Evolutionary conservation across 92 coral and sea anemone genomes (phyloP).

Genomic region (Phenganax subtilis): DNA sequence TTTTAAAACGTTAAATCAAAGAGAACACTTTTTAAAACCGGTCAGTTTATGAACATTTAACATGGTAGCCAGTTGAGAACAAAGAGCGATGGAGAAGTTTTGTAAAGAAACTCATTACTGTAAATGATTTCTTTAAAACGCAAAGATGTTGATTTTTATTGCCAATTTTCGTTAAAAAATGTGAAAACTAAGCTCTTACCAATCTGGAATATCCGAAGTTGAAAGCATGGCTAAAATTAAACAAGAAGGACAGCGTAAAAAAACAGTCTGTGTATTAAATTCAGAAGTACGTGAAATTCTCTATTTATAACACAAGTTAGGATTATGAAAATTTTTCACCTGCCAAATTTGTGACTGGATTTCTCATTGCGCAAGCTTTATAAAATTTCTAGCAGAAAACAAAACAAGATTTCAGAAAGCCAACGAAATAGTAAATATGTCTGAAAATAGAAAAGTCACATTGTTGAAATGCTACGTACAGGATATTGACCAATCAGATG

Average conservation of each 20-base stretch:
- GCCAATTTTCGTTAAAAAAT: not conserved
- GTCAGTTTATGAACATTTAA: no score
- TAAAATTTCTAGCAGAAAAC: slow-evolving; percentile 57
- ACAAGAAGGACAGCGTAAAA: slow-evolving; percentile 16
- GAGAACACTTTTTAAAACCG: no score
- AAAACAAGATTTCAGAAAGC: not conserved
- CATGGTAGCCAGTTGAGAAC: no score
- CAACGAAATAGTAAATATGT: not conserved
- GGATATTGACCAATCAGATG: slow-evolving; percentile 87
- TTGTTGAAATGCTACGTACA: slow-evolving; percentile 43
- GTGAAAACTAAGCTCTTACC: slow-evolving; percentile 51
- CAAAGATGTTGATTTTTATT: not conserved
- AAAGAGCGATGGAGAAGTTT: no score
- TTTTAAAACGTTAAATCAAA: no score
- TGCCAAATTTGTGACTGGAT: slow-evolving; percentile 66
- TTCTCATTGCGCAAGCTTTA: slow-evolving; percentile 66
- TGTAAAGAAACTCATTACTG: not conserved
- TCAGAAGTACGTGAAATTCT: not conserved
- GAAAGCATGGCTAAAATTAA: slow-evolving; percentile 53
- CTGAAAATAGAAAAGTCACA: not conserved
- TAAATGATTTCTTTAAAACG: not conserved
- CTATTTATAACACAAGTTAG: not conserved
- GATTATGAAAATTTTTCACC: slow-evolving; percentile 45
- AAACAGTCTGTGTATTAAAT: not conserved
- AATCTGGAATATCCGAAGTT: slow-evolving; percentile 75